Evolutionary conservation across 1,140 invertebrate genomes (phyloP).

Genomic region (Drosophila hydei): DNA sequence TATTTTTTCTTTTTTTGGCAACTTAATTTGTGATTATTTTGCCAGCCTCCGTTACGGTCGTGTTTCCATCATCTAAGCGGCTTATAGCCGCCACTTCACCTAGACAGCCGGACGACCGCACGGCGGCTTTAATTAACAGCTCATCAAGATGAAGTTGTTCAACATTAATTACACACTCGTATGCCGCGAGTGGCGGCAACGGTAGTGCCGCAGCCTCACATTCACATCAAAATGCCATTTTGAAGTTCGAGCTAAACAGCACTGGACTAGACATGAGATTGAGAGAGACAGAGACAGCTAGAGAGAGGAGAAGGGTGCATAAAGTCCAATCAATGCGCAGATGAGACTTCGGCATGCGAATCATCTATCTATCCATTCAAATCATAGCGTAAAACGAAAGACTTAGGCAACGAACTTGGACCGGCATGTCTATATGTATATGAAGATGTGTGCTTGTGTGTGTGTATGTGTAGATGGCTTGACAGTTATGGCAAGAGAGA

Average conservation of each 20-base stretch:
- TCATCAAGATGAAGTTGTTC: slow-evolving; percentile 75
- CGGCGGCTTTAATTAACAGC: slow-evolving; percentile 73
- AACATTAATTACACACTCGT: slow-evolving; percentile 67
- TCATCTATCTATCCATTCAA: slow-evolving; percentile 44
- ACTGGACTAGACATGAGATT: not conserved
- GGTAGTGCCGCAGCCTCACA: slow-evolving; percentile 38
- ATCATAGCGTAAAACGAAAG: slow-evolving; percentile 54
- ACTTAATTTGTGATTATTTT: slow-evolving; percentile 52
- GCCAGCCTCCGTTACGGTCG: slow-evolving; percentile 52
- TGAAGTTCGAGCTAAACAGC: slow-evolving; percentile 41
- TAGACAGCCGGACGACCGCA: slow-evolving; percentile 29
- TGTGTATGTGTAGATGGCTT: not conserved
- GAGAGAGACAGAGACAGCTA: not conserved
- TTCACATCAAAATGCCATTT: slow-evolving; percentile 57
- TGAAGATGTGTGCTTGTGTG: not conserved
- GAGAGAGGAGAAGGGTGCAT: not conserved
- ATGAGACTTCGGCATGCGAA: slow-evolving; percentile 48
- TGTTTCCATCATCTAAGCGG: slow-evolving; percentile 61
- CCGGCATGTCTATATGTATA: slow-evolving; percentile 1
- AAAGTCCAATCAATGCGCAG: slow-evolving; percentile 45
- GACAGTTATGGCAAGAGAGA: too few relatives aligned
- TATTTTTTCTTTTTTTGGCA: slow-evolving; percentile 43
- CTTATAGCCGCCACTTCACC: slow-evolving; percentile 42
- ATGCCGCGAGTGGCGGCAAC: slow-evolving; percentile 30
- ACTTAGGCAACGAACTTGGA: slow-evolving; percentile 72